phyloP scores from a whole-genome alignment of 2,888 invertebrate species.

The Strigamia transsilvanica region DNA sequence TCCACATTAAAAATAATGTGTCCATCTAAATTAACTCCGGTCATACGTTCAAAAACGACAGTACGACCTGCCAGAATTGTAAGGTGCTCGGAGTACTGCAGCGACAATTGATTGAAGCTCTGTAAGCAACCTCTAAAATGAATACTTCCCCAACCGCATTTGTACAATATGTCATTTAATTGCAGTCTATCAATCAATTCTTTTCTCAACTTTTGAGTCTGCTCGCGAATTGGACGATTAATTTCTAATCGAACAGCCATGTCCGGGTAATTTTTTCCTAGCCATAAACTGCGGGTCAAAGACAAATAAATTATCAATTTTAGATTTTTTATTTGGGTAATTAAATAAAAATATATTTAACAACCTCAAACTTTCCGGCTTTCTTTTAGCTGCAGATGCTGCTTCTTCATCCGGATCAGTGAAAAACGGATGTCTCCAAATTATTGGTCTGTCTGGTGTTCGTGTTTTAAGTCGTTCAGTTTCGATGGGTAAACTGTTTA shows the following conservation, averaged over 20 bases:
- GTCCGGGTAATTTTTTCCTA: constrained; percentile 73
- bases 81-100: constrained; percentile 78
- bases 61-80: constrained; percentile 72
- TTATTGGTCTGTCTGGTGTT: constrained; percentile 57
- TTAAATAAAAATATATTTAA: not conserved
- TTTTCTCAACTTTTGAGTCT: constrained; percentile 74
- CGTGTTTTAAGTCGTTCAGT: constrained; percentile 61
- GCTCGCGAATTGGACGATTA: constrained; percentile 74
- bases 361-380: constrained; percentile 51
- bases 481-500: constrained; percentile 73
- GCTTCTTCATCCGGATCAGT: constrained; percentile 49
- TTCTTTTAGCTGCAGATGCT: constrained; percentile 54
- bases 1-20: constrained; percentile 89
- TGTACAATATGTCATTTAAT: constrained; percentile 69
- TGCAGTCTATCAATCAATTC: constrained; percentile 67
- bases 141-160: constrained; percentile 67
- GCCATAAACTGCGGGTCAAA: constrained; percentile 68
- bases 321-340: not conserved
- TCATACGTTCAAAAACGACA: constrained; percentile 86
- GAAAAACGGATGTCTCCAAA: constrained; percentile 46
- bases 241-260: constrained; percentile 75
- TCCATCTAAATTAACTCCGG: constrained; percentile 90
- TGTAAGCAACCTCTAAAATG: constrained; percentile 90
- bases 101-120: constrained; percentile 78
- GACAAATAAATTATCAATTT: not conserved